Evolutionary conservation across 2,888 invertebrate species (phyloP), one percentile per base, ranked within the genome.

Genomic region (Pyrrhosoma nymphula): DNA sequence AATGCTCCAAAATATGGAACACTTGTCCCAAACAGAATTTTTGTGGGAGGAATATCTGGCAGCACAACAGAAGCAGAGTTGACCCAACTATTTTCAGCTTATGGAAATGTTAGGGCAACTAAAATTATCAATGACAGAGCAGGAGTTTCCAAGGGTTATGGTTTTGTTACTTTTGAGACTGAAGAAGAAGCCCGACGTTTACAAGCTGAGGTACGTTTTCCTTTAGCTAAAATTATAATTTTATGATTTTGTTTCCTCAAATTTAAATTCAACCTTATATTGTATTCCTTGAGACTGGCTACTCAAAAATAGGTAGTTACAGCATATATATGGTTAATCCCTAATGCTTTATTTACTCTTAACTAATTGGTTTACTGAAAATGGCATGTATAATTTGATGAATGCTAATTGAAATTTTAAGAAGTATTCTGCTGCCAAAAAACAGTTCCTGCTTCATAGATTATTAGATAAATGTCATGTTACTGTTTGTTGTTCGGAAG

Each of bases 111-210:
- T 75, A 99, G 97, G 96, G 97, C 99, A 91, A 99, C 99, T 95
- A 99, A 99, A 97, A 99, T 99, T 96, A 99, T 99, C 96, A 98
- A 98, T 96, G 99, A 99, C 97, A 97, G 99, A 96, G 99, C 99
- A 96, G 99, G 99, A 8, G 99, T 99, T 39, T 99, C 99, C 96
- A 99, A 99, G 97, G 99, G 99, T 96, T 99, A 99, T 97, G 98
- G 98, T 8, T 98, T 98, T 97, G 98, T 98, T 95, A 98, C 98
- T 60, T 97, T 97, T 96, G 97, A 97, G 96, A 97, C 97, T 56
- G 97, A 97, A 96, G 97, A 97, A 96, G 97, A 97, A 96, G 97
- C 97, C 20, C 96, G 96, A 96, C 96, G 96, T 96, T 95, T 96
- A 96, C 95, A 96, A 96, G 96, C 88, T 39, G 91, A 95, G 91